Evolutionary conservation across 2,888 invertebrate species (phyloP).

Genomic region (Brachyopa scutellaris): DNA sequence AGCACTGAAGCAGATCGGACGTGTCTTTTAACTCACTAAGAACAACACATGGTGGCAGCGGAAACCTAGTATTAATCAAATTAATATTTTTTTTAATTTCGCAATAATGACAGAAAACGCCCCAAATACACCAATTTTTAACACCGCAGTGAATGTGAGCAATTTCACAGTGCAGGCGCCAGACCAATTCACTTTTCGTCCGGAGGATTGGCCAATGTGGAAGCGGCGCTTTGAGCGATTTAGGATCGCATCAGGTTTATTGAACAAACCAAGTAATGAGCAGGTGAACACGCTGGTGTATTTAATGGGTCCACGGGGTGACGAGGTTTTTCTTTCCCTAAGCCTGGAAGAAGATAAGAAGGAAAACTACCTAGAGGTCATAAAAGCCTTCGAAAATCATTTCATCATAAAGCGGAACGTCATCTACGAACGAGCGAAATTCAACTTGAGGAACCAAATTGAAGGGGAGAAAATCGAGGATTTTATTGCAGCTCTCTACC

Average conservation of each 20-base stretch:
- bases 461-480: slow-evolving; percentile 45
- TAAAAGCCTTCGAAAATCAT: slow-evolving; percentile 27
- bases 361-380: no score
- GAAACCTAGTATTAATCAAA: no score
- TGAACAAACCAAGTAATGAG: neutral
- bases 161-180: slow-evolving; percentile 20
- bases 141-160: slow-evolving; percentile 3
- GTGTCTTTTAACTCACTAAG: no score
- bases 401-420: slow-evolving; percentile 36
- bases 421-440: slow-evolving; percentile 44
- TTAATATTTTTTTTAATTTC: no score
- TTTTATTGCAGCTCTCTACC: slow-evolving; percentile 46
- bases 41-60: no score
- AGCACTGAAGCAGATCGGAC: no score
- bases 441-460: slow-evolving; percentile 32
- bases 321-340: no score
- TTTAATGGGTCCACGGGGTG: no score
- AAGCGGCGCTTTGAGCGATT: slow-evolving; percentile 23
- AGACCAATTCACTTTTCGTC: neutral
- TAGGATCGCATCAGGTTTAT: slow-evolving; percentile 4
- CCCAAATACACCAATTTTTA: no score
- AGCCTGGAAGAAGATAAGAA: neutral
- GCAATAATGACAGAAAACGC: no score
- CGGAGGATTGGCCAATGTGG: slow-evolving; percentile 7
- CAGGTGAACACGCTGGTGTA: no score